These are phyloP conservation scores for Propithecus perrieri DNA, from an alignment of 2,797 vertebrate species.

Conservation along the genomic window DNA sequence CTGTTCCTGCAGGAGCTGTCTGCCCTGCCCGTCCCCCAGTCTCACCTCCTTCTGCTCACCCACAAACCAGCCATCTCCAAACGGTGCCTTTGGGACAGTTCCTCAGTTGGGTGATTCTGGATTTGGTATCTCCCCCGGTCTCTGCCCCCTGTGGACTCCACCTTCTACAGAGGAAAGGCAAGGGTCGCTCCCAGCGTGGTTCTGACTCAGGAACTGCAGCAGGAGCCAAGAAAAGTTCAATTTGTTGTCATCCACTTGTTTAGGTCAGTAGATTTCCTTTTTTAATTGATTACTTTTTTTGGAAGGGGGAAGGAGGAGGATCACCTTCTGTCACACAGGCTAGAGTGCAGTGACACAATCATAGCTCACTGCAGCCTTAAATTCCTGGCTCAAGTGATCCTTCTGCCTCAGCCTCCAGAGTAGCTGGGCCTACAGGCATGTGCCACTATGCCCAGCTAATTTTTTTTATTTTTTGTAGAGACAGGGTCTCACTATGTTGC, in stretches of 20 bases:
- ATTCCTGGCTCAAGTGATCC: neutral
- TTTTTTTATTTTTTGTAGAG: neutral
- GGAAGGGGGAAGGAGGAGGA: accelerated
- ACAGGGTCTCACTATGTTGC: neutral
- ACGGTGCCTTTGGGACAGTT: neutral
- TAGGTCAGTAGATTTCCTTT: neutral
- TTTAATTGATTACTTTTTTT: neutral
- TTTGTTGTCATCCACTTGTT: neutral
- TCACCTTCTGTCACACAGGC: neutral
- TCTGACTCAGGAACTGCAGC: neutral
- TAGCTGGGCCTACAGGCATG: neutral
- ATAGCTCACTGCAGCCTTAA: neutral
- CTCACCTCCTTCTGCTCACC: neutral
- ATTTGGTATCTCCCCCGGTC: neutral
- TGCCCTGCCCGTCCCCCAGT: accelerated
- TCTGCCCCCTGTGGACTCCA: no score
- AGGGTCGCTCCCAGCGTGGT: accelerated
- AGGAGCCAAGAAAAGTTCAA: neutral
- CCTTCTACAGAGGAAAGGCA: neutral
- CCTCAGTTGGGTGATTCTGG: neutral
- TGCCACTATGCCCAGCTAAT: neutral
- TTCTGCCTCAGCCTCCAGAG: neutral
- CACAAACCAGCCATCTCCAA: neutral
- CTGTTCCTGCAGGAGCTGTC: neutral
- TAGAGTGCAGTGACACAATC: neutral